Evolutionary conservation across 2,113 vertebrate species (phyloP).

Genomic region (Phyllostomus discolor): DNA sequence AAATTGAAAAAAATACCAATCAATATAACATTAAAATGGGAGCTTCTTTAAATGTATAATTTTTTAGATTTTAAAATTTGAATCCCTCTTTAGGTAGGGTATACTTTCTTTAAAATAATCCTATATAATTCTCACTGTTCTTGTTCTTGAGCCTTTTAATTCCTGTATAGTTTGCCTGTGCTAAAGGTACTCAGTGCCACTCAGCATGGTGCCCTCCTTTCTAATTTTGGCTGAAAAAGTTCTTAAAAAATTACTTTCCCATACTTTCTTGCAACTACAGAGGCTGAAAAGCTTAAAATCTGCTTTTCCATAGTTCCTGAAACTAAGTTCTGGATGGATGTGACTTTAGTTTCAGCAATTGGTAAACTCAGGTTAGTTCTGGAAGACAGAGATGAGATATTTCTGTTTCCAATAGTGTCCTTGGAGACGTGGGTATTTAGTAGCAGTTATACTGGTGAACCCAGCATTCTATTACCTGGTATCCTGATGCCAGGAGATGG

Average conservation of each 20-base stretch:
- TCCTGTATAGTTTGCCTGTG: background rate
- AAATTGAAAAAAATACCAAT: background rate
- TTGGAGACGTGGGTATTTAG: background rate
- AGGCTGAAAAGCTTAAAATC: background rate
- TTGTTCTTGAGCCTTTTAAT: background rate
- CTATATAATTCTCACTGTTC: background rate
- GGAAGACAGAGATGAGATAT: background rate
- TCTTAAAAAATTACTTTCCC: background rate
- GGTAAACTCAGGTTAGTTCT: background rate
- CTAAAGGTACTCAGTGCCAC: background rate
- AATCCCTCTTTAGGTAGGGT: background rate
- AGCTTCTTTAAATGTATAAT: background rate
- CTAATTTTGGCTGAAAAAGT: background rate
- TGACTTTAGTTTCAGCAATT: background rate
- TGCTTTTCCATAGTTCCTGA: background rate
- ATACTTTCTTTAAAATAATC: background rate
- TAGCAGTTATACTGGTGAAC: background rate
- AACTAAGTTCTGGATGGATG: background rate
- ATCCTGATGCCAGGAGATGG: background rate
- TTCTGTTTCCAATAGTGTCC: background rate
- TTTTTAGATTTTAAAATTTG: background rate
- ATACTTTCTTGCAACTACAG: background rate
- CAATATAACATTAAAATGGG: background rate
- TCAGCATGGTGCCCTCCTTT: background rate
- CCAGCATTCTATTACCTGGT: background rate